These are phyloP conservation scores for Euwallacea fornicatus DNA, from an alignment of 1,140 invertebrate species.

Conservation along the genomic window DNA sequence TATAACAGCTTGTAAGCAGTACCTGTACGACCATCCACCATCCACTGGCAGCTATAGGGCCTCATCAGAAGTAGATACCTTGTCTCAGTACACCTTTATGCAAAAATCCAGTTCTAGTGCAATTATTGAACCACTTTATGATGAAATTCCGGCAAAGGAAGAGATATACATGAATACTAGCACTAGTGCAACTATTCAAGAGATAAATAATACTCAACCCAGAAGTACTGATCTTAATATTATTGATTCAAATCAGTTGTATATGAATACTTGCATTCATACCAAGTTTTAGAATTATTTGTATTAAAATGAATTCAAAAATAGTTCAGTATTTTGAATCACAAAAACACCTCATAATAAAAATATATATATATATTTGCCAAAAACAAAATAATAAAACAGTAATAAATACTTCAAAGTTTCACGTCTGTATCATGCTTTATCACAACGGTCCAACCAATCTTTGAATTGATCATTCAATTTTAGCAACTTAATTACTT, in stretches of 20 bases:
- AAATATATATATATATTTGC: no score
- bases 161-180: constrained; percentile 42
- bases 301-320: no score
- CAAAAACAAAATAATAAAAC: neutral
- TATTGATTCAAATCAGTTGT: constrained; percentile 16
- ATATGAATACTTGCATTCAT: constrained; percentile 42
- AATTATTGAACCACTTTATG: constrained; percentile 46
- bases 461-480: neutral
- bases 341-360: no score
- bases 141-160: constrained; percentile 43
- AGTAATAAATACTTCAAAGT: neutral
- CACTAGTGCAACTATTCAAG: constrained; percentile 20
- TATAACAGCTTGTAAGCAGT: constrained; percentile 20
- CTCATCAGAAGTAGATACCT: constrained; percentile 40
- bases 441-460: neutral
- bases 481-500: constrained; percentile 41
- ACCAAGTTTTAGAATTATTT: constrained; percentile 36
- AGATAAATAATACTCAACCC: no score
- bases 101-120: constrained; percentile 9
- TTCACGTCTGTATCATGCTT: neutral
- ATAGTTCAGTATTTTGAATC: no score
- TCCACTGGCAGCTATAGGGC: constrained; percentile 48
- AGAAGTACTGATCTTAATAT: no score
- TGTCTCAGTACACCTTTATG: constrained; percentile 24
- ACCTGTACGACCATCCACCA: constrained; percentile 49